Evolutionary conservation across 2,888 invertebrate genomes (phyloP), one percentile per base, ranked within the genome.

Genomic region (Trypoxylon attenuatum): DNA sequence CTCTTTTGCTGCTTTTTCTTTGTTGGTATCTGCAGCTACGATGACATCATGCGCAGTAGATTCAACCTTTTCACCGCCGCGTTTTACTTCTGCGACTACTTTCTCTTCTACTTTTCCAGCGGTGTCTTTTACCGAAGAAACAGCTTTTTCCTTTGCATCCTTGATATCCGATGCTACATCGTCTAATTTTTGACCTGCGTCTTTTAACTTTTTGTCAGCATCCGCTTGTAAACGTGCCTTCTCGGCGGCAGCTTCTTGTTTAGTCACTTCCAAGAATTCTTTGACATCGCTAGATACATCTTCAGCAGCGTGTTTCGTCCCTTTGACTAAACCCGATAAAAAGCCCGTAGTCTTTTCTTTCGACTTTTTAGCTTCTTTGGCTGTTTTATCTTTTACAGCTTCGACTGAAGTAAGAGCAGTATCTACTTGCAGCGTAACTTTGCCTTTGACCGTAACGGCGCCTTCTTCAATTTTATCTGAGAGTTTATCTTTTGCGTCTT

Each of bases 201-300:
- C 63, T 23, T 70, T 59, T 6, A 77, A 56, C 15, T 79, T 73
- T 1, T 77, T 77, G 0, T 54, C 51, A 6, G 70, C 62, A 10
- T 76, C 81, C 4, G 89, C 89, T 0, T 84, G 89, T 87, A 49
- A 88, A 88, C 80, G 89, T 0, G 33, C 51, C 13, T 60, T 42
- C 16, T 60, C 59, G 1, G 16, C 45, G 0, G 51, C 38, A 0
- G 66, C 72, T 53, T 78, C 77, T 18, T 66, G 86, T 54, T 88
- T 87, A 0, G 89, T 87, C 68, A 89, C 80, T 67, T 88, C 89
- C 5, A 89, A 82, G 0, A 89, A 88, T 5, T 89, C 88, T 87
- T 80, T 87, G 0, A 71, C 65, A 2, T 81, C 81, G 1, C 76
- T 73, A 0, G 71, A 29, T 8, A 67, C 65, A 13, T 81, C 80